phyloP scores from a whole-genome alignment of 1,140 invertebrate genomes.

The Drosophila littoralis region DNA sequence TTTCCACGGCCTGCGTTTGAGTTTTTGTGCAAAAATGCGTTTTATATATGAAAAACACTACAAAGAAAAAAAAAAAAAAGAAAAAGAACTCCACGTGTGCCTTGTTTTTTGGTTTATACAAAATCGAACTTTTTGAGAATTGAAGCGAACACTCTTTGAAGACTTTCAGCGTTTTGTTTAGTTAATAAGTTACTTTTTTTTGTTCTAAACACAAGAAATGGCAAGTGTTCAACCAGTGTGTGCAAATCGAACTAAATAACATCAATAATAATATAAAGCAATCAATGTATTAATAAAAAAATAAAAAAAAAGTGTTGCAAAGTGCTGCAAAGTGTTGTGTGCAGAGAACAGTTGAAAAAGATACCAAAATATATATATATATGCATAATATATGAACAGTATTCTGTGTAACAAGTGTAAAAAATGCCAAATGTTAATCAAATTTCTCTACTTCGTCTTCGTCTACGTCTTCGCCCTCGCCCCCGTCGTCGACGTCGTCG shows the following conservation, averaged over 20 bases:
- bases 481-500: constrained; percentile 4
- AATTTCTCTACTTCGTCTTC: constrained; percentile 15
- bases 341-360: constrained; percentile 45
- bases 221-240: constrained; percentile 38
- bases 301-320: too few relatives aligned
- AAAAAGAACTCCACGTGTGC: constrained; percentile 52
- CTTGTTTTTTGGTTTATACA: constrained; percentile 35
- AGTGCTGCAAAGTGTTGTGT: constrained; percentile 49
- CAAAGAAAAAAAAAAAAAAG: constrained; percentile 44
- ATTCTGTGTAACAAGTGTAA: constrained; percentile 28
- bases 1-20: constrained; percentile 31
- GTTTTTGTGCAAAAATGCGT: constrained; percentile 63
- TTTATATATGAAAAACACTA: constrained; percentile 68
- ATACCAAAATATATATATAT: constrained; percentile 18
- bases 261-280: constrained; percentile 12
- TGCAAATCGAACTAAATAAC: constrained; percentile 40
- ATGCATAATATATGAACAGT: neutral
- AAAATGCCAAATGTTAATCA: constrained; percentile 22
- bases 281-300: constrained; percentile 18
- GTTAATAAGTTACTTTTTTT: constrained; percentile 54
- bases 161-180: constrained; percentile 44
- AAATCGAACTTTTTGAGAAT: constrained; percentile 42
- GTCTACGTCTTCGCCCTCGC: constrained; percentile 1
- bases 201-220: neutral
- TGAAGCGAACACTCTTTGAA: constrained; percentile 76